These are phyloP conservation scores for Eledona agricola DNA, from an alignment of 2,888 invertebrate species.

Conservation along the genomic window DNA sequence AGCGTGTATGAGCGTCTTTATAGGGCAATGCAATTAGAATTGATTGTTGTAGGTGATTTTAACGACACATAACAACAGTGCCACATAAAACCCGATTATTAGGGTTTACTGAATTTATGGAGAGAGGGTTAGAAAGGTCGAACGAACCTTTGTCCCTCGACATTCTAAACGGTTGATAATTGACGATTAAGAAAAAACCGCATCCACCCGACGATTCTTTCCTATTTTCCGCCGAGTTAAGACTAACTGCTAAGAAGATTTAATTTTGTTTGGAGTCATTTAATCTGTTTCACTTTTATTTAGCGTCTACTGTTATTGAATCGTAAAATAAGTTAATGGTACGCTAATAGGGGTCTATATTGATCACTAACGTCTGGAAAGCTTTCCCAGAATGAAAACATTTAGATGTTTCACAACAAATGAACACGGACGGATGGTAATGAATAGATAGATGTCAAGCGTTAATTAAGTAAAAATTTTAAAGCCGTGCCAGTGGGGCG, in stretches of 20 bases:
- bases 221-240: conserved; percentile 22
- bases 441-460: conserved; percentile 6
- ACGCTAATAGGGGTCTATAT: conserved; percentile 18
- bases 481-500: conserved; percentile 5
- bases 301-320: conserved; percentile 31
- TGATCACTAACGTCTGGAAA: conserved; percentile 18
- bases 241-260: too few species aligned
- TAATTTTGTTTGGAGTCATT: conserved; percentile 39
- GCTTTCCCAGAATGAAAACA: conserved; percentile 17
- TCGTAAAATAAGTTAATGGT: conserved; percentile 35
- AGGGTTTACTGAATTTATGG: conserved; percentile 55
- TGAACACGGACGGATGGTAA: conserved; percentile 1
- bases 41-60: conserved; percentile 62
- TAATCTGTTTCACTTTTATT: conserved; percentile 34
- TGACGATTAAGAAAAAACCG: conserved; percentile 43
- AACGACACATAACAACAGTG: conserved; percentile 57
- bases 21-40: conserved; percentile 61
- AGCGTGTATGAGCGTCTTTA: conserved; percentile 56
- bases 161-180: conserved; percentile 44
- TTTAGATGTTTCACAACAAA: conserved; percentile 12
- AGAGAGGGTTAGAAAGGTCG: conserved; percentile 52
- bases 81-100: conserved; percentile 60
- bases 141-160: conserved; percentile 38
- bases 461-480: conserved; percentile 20
- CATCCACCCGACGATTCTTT: conserved; percentile 41